A percentile compares a stretch with the other conserved stretches of the same genome.
phyloP scores from a whole-genome alignment of 2,797 vertebrate genomes.

The Cyprinodon diabolis region DNA sequence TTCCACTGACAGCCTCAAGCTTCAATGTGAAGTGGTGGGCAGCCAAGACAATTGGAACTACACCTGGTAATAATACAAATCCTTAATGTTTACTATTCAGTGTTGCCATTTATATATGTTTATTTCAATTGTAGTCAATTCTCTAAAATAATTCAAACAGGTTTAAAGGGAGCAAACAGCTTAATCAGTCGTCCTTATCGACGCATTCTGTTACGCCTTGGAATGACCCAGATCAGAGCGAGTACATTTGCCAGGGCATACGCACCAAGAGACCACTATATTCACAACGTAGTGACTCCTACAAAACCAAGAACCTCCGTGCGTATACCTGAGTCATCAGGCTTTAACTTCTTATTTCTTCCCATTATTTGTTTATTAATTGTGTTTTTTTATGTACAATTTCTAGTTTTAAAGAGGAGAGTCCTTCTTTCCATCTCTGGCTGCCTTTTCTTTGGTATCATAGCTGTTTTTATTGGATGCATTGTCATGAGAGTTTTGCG shows the following conservation, averaged over 20 bases:
- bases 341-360: not conserved
- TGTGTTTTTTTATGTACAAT: slow-evolving; percentile 5
- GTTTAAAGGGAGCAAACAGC: slow-evolving; percentile 21
- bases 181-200: rapidly evolving
- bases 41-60: slow-evolving; percentile 64
- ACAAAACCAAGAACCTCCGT: slow-evolving; percentile 77
- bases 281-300: slow-evolving; percentile 52
- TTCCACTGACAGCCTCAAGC: slow-evolving; percentile 68
- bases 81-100: not conserved
- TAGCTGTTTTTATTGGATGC: slow-evolving; percentile 63
- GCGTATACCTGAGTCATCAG: slow-evolving; percentile 40
- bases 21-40: slow-evolving; percentile 65
- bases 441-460: slow-evolving; percentile 70
- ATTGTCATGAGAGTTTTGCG: slow-evolving; percentile 54
- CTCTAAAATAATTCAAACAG: slow-evolving; percentile 42
- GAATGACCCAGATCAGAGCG: slow-evolving; percentile 60
- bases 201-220: slow-evolving; percentile 53
- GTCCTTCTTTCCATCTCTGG: slow-evolving; percentile 80
- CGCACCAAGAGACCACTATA: slow-evolving; percentile 51
- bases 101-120: not conserved
- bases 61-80: slow-evolving; percentile 67
- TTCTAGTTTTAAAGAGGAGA: slow-evolving; percentile 78
- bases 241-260: slow-evolving; percentile 71
- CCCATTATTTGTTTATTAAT: not conserved
- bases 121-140: not conserved